A percentile compares a stretch with the other conserved stretches of the same genome.
These are phyloP conservation scores for Morinoia aosen DNA, from an alignment of 2,888 invertebrate species.

Conservation along the genomic window DNA sequence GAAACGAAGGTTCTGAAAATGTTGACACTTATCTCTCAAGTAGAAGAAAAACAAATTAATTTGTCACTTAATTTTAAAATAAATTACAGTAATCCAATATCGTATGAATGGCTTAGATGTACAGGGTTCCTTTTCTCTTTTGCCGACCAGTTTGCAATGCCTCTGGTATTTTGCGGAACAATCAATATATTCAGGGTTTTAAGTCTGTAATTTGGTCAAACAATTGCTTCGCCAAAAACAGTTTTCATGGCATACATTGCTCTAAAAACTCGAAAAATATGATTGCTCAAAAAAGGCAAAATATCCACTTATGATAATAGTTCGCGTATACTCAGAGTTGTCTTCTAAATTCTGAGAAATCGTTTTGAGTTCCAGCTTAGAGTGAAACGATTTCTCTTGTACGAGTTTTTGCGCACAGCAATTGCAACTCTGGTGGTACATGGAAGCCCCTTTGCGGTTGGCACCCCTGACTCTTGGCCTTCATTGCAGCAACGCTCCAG, in stretches of 20 bases:
- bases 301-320: neutral
- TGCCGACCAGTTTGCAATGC: neutral
- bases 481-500: conserved; percentile 18
- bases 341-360: neutral
- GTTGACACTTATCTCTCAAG: neutral
- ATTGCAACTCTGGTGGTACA: neutral
- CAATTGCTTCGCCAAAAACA: neutral
- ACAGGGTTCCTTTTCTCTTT: neutral
- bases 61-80: neutral
- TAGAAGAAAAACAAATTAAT: neutral
- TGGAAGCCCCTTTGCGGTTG: conserved; percentile 40
- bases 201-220: neutral
- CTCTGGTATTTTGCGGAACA: neutral
- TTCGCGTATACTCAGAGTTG: neutral
- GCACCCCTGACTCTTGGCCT: conserved; percentile 47
- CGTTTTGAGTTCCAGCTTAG: neutral
- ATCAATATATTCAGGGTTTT: neutral
- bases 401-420: neutral
- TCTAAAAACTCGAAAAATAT: neutral
- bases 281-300: neutral
- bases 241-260: neutral
- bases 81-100: neutral
- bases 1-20: neutral
- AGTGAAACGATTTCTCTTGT: conserved; percentile 11
- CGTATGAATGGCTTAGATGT: neutral